phyloP scores from a whole-genome alignment of 2,797 vertebrate genomes.

The Eleutherodactylus coqui region DNA sequence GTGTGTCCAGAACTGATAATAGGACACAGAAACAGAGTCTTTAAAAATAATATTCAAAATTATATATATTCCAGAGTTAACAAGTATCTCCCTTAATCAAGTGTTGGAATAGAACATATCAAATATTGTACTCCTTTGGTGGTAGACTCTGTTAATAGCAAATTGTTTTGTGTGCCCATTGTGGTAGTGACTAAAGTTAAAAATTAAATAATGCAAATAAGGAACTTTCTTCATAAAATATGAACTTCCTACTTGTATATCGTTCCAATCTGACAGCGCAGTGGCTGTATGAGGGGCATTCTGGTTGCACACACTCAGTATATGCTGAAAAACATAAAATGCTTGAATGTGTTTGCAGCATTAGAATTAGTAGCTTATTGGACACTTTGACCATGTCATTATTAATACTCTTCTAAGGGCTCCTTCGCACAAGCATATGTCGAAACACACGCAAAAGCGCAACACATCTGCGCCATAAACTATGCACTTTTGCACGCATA shows the following conservation, averaged over 20 bases:
- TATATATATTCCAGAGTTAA: background rate
- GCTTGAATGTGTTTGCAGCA: no score
- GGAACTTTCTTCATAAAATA: background rate
- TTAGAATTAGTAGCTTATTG: no score
- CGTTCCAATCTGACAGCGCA: background rate
- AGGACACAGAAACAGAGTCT: slow-evolving; percentile 4
- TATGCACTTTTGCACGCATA: no score
- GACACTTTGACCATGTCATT: no score
- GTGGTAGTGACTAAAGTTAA: background rate
- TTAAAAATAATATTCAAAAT: background rate
- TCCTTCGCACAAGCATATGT: no score
- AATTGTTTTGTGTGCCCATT: background rate
- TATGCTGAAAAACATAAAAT: no score
- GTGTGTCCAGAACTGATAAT: slow-evolving; percentile 14
- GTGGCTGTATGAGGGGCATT: background rate
- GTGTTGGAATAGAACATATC: background rate
- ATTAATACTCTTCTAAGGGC: no score
- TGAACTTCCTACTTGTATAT: no score
- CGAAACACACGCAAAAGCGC: no score
- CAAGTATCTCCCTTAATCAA: background rate
- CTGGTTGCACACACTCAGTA: no score
- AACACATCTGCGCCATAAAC: no score
- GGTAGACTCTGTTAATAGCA: background rate
- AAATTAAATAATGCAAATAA: background rate
- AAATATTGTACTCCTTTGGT: no score